A percentile compares a stretch with the other conserved stretches of the same genome.
phyloP scores from a whole-genome alignment of 2,113 vertebrate species.

The Takifugu flavidus region DNA sequence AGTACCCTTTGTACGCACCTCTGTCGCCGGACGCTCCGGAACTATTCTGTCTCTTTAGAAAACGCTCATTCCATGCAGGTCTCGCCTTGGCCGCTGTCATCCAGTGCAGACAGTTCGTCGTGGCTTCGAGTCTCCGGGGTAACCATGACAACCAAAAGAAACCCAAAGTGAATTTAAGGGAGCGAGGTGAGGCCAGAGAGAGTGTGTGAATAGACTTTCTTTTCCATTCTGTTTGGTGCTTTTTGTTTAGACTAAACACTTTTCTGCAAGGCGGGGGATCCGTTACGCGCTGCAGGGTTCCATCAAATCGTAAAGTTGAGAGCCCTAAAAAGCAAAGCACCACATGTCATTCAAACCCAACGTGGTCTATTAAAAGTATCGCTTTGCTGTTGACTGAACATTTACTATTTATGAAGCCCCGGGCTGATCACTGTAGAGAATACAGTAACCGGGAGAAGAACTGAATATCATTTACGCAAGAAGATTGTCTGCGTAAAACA shows the following conservation, averaged over 20 bases:
- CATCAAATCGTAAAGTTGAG: slow-evolving; percentile 52
- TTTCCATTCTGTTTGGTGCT: slow-evolving; percentile 43
- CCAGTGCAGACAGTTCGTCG: slow-evolving; percentile 81
- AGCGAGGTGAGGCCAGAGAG: slow-evolving; percentile 66
- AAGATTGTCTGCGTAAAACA: slow-evolving; percentile 43
- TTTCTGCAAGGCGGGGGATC: slow-evolving; percentile 27
- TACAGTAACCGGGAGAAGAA: slow-evolving; percentile 67
- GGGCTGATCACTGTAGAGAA: slow-evolving; percentile 66
- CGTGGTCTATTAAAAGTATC: slow-evolving; percentile 88
- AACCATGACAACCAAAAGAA: slow-evolving; percentile 86
- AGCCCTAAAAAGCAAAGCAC: slow-evolving; percentile 63
- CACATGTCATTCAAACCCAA: slow-evolving; percentile 80
- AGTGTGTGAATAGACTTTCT: slow-evolving; percentile 55
- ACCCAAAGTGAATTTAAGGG: slow-evolving; percentile 81
- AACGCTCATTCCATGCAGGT: slow-evolving; percentile 78
- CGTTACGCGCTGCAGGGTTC: slow-evolving; percentile 41
- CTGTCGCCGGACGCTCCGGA: slow-evolving; percentile 57
- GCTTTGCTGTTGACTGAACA: slow-evolving; percentile 78
- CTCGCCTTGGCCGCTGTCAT: slow-evolving; percentile 80
- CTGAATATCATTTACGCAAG: slow-evolving; percentile 32
- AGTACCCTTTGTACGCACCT: slow-evolving; percentile 57
- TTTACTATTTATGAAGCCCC: slow-evolving; percentile 86
- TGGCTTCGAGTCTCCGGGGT: slow-evolving; percentile 80
- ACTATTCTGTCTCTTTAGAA: slow-evolving; percentile 70
- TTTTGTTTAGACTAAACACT: slow-evolving; percentile 26